Conservation (phyloP, 2,113 vertebrate genomes). For the Clarias gariepinus region DNA sequence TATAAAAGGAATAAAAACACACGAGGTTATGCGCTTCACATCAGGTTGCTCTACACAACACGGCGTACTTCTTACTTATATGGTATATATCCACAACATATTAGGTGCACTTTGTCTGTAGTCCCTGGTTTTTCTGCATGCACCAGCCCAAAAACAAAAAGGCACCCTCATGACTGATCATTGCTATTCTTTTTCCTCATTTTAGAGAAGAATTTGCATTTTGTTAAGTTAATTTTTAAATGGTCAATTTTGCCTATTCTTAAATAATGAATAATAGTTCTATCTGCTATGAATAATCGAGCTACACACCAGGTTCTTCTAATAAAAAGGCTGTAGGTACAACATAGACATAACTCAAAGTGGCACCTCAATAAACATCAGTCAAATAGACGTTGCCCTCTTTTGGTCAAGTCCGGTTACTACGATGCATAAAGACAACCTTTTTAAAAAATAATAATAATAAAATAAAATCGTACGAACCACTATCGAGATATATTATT, state of each 20-base stretch:
- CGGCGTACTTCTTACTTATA: background rate
- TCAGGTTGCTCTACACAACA: background rate
- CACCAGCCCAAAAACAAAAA: background rate
- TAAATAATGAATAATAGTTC: background rate
- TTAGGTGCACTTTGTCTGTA: background rate
- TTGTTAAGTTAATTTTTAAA: background rate
- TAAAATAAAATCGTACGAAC: background rate
- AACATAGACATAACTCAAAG: background rate
- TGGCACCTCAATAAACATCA: background rate
- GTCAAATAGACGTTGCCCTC: slow-evolving; percentile 37
- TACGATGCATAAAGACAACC: background rate
- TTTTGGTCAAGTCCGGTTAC: slow-evolving; percentile 35
- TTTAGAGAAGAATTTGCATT: background rate
- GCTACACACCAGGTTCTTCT: background rate
- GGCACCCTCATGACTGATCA: background rate
- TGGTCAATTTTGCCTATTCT: background rate
- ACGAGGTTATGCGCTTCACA: background rate
- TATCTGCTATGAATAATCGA: background rate
- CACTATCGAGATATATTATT: background rate
- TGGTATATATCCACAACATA: background rate
- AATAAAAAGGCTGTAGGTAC: background rate
- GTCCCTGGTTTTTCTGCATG: background rate
- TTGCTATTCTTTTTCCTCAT: background rate
- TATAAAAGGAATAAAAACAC: background rate
- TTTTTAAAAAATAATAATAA: background rate